Evolutionary conservation across 2,888 invertebrate genomes (phyloP).

Genomic region (Nomada fucata): DNA sequence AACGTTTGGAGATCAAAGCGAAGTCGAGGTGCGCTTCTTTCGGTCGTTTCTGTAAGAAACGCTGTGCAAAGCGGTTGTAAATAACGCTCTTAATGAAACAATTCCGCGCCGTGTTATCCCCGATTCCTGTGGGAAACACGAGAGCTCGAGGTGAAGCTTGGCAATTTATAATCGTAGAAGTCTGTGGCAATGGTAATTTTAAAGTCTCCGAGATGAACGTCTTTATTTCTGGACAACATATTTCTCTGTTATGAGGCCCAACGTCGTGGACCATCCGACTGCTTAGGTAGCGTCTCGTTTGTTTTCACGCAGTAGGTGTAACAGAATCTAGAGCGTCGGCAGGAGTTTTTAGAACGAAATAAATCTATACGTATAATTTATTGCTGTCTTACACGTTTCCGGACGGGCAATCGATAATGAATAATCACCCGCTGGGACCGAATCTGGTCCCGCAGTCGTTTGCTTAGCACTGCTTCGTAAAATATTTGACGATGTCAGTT

Average conservation of each 20-base stretch:
- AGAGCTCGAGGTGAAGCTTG: background rate
- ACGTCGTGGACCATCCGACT: background rate
- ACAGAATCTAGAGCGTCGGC: too few species aligned
- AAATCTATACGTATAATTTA: too few species aligned
- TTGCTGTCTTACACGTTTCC: too few species aligned
- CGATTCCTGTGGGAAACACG: background rate
- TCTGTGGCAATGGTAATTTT: background rate
- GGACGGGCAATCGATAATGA: too few species aligned
- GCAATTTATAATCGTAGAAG: slow-evolving; percentile 6
- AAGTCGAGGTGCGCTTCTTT: slow-evolving; percentile 50
- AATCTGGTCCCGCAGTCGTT: too few species aligned
- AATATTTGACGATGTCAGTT: too few species aligned
- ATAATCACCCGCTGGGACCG: too few species aligned
- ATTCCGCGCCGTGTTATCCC: slow-evolving; percentile 15
- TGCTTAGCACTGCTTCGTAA: too few species aligned
- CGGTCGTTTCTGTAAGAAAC: slow-evolving; percentile 23
- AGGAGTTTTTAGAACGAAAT: too few species aligned
- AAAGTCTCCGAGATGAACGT: background rate
- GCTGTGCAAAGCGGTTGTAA: slow-evolving; percentile 36
- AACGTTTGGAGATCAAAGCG: slow-evolving; percentile 59
- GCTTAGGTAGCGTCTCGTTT: too few species aligned
- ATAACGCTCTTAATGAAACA: slow-evolving; percentile 30
- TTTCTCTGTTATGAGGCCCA: background rate
- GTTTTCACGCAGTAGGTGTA: too few species aligned
- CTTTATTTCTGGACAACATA: slow-evolving; percentile 25